A percentile compares a stretch with the other conserved stretches of the same genome.
These are phyloP conservation scores for Coenonympha arcania DNA, from an alignment of 2,888 invertebrate genomes.

Conservation along the genomic window DNA sequence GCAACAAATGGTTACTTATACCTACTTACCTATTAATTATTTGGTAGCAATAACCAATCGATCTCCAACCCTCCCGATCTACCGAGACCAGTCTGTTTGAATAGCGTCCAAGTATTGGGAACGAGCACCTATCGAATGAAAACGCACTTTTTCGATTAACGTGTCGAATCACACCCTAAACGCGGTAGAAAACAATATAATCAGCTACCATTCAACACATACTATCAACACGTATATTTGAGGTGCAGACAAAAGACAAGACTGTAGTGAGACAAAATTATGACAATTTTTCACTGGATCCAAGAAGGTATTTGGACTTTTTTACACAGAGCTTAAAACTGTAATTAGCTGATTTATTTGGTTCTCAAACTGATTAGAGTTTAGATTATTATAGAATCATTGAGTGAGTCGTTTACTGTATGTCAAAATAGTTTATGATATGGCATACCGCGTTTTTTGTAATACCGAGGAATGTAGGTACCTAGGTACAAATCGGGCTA, in stretches of 20 bases:
- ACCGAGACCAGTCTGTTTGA: slow-evolving; percentile 52
- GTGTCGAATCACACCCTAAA: slow-evolving; percentile 62
- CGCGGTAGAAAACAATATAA: slow-evolving; percentile 68
- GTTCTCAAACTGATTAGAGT: too few species aligned
- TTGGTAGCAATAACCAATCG: neutral
- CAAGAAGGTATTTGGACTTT: too few species aligned
- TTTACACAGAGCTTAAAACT: too few species aligned
- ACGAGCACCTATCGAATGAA: slow-evolving; percentile 50
- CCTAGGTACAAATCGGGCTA: too few species aligned
- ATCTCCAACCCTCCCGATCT: slow-evolving; percentile 32
- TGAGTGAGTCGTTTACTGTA: too few species aligned
- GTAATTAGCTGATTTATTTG: too few species aligned
- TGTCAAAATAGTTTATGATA: too few species aligned
- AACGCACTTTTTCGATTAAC: slow-evolving; percentile 68
- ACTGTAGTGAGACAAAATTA: slow-evolving; percentile 2
- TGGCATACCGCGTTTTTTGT: too few species aligned
- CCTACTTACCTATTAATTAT: neutral
- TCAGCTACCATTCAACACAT: slow-evolving; percentile 62
- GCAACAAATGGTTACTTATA: neutral
- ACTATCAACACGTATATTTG: slow-evolving; percentile 27
- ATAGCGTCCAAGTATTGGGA: slow-evolving; percentile 40
- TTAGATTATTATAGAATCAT: too few species aligned
- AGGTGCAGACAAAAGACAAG: slow-evolving; percentile 4
- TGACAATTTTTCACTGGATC: too few species aligned
- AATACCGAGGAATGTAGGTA: too few species aligned